Conservation (phyloP, 1,140 invertebrate genomes). For the Micrasema minimum region DNA sequence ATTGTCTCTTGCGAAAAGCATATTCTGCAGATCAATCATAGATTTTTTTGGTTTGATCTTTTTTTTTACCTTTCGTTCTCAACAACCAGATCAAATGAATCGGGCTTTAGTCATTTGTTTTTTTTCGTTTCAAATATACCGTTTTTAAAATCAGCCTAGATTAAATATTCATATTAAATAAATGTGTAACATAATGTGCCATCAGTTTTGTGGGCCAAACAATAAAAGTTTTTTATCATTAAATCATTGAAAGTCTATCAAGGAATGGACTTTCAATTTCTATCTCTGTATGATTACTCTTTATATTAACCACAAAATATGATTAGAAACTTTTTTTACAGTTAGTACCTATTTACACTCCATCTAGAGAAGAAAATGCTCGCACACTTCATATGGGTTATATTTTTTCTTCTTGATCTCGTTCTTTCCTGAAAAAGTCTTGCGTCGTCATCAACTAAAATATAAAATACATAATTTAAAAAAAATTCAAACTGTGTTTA, state of each 20-base stretch:
- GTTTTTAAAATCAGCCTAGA: constrained; percentile 25
- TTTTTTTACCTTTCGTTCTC: constrained; percentile 17
- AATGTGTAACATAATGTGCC: too few species aligned
- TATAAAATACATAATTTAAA: not conserved
- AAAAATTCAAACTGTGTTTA: too few species aligned
- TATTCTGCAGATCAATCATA: not conserved
- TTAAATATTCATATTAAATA: constrained; percentile 16
- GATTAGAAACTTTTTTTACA: too few species aligned
- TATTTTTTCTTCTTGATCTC: constrained; percentile 2
- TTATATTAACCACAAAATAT: too few species aligned
- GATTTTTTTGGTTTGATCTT: constrained; percentile 13
- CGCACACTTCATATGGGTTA: constrained; percentile 4
- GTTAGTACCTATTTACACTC: too few species aligned
- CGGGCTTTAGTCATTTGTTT: constrained; percentile 13
- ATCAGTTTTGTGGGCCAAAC: too few species aligned
- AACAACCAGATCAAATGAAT: constrained; percentile 4
- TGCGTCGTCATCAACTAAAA: not conserved
- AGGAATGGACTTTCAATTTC: too few species aligned
- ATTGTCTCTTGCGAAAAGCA: constrained; percentile 6
- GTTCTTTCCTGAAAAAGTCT: not conserved
- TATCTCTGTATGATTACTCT: too few species aligned
- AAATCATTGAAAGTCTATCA: too few species aligned
- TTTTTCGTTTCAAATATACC: constrained; percentile 17
- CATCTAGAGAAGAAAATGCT: too few species aligned
- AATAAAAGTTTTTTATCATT: too few species aligned